phyloP scores from a whole-genome alignment of 2,888 invertebrate species.

The Blera fallax region DNA sequence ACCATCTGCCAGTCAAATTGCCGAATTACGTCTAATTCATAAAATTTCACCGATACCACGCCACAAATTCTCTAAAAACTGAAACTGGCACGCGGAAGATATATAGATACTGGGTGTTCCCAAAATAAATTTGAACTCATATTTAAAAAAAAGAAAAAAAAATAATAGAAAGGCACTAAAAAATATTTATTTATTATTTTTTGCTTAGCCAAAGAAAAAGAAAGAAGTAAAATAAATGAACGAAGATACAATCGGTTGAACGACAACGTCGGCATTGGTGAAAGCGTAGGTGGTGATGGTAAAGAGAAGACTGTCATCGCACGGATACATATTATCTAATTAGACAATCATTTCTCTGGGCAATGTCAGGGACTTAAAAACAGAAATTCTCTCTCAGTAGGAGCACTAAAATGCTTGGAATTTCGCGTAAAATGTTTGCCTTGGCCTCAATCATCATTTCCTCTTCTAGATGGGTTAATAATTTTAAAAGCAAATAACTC shows the following conservation, averaged over 20 bases:
- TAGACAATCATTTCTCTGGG: conserved; percentile 13
- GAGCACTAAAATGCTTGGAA: background rate
- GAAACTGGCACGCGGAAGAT: conserved; percentile 15
- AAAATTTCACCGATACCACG: background rate
- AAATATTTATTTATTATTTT: conserved; percentile 54
- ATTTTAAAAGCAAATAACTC: conserved; percentile 40
- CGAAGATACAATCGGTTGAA: background rate
- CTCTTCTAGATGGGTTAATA: conserved; percentile 37
- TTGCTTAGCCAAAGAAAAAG: background rate
- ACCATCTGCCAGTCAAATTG: background rate
- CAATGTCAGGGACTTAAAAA: conserved; percentile 37
- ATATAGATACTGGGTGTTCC: conserved; percentile 27
- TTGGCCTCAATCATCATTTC: background rate
- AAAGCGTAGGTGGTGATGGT: conserved; percentile 30
- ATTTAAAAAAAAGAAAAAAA: background rate
- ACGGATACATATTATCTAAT: conserved; percentile 53
- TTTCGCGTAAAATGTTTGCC: background rate
- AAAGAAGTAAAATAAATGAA: background rate
- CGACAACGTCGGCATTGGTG: background rate
- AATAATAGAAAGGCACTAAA: conserved; percentile 45
- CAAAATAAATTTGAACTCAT: conserved; percentile 61
- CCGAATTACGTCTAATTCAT: background rate
- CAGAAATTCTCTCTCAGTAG: background rate
- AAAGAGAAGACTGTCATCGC: conserved; percentile 10
- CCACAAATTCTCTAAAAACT: conserved; percentile 6